Percentiles rank a stretch among this genome's conserved stretches.
These are phyloP conservation scores for Falco berigora DNA, from an alignment of 2,797 vertebrate species.

Conservation along the genomic window DNA sequence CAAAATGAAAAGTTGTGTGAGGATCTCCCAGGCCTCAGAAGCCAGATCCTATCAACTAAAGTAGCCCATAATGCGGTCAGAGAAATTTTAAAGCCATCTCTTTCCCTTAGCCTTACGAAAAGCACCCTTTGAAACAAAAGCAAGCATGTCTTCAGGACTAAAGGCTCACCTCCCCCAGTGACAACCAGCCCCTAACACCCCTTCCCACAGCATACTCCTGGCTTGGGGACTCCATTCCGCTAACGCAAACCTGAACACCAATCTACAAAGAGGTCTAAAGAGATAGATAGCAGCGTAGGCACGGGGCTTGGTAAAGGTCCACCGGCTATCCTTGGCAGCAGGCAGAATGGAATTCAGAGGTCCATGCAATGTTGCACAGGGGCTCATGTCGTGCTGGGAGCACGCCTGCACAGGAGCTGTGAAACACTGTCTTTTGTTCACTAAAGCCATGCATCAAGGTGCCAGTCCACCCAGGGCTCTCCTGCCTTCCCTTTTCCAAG, in stretches of 20 bases:
- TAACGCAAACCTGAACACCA: neutral
- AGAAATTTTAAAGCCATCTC: slow-evolving; percentile 14
- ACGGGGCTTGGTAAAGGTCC: neutral
- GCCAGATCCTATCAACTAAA: neutral
- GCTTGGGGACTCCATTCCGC: neutral
- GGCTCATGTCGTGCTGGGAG: neutral
- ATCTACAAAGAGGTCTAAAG: slow-evolving; percentile 51
- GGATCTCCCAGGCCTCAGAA: slow-evolving; percentile 18
- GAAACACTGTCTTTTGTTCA: neutral
- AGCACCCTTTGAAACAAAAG: slow-evolving; percentile 41
- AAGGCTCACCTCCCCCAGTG: neutral
- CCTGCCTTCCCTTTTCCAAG: neutral
- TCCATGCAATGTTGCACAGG: neutral
- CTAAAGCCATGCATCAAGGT: slow-evolving; percentile 47
- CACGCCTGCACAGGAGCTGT: slow-evolving; percentile 28
- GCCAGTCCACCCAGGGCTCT: neutral
- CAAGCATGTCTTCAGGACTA: neutral
- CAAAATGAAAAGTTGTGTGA: neutral
- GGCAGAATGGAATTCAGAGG: slow-evolving; percentile 32
- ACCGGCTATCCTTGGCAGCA: neutral
- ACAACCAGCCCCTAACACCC: neutral
- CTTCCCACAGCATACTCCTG: neutral
- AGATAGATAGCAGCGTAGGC: slow-evolving; percentile 32
- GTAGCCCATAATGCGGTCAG: neutral
- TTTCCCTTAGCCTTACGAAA: slow-evolving; percentile 24